phyloP scores from a whole-genome alignment of 2,113 vertebrate species.

The Dromaius novaehollandiae region DNA sequence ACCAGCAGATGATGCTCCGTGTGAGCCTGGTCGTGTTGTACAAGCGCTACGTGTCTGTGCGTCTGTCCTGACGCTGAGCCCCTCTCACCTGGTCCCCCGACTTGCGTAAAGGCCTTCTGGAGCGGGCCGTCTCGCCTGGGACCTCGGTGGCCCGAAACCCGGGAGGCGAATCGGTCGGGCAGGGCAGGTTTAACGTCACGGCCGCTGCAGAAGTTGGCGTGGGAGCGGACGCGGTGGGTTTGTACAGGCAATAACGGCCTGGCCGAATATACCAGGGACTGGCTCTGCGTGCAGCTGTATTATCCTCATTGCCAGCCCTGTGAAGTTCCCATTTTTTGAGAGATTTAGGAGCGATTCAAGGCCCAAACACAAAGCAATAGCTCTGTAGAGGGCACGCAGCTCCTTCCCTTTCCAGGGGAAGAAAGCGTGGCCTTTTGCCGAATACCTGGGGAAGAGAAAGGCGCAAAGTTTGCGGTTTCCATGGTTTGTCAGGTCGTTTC shows the following conservation, averaged over 20 bases:
- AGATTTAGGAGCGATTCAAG: neutral
- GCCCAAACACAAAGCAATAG: no score
- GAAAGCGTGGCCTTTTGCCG: no score
- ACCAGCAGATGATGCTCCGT: fast-evolving
- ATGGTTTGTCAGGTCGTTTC: neutral
- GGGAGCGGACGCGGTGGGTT: neutral
- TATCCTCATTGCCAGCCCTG: neutral
- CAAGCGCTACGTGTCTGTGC: fast-evolving
- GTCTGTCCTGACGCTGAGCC: neutral
- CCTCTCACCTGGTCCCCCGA: neutral
- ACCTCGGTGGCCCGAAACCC: neutral
- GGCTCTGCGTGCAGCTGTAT: no score
- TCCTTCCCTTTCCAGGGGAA: no score
- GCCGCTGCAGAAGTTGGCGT: neutral
- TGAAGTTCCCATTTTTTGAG: neutral
- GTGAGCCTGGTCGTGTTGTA: fast-evolving
- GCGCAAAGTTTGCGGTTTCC: no score
- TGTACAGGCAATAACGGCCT: no score
- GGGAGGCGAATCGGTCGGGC: neutral
- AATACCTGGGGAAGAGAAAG: no score
- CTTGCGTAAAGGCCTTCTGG: neutral
- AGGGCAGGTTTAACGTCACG: no score
- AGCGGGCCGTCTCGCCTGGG: neutral
- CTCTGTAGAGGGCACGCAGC: no score
- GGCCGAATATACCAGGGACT: no score